These are phyloP conservation scores for Ormyrus pomaceus DNA, from an alignment of 2,888 invertebrate species.

Conservation along the genomic window DNA sequence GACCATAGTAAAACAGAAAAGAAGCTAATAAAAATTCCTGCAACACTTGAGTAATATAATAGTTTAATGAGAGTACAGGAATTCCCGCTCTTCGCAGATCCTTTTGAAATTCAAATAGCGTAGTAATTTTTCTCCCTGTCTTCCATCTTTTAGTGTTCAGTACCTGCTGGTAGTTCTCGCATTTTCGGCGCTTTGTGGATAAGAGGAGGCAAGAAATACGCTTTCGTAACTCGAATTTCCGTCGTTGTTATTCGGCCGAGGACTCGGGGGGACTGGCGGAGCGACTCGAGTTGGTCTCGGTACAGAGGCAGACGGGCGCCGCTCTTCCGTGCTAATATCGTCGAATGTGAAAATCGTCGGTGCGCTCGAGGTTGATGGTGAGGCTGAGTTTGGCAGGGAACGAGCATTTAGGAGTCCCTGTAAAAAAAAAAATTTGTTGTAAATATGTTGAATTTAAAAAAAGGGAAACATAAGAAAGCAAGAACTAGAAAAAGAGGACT, in stretches of 20 bases:
- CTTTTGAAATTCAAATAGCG: too few species aligned
- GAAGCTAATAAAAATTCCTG: too few species aligned
- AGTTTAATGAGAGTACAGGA: too few species aligned
- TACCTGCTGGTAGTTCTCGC: conserved; percentile 45
- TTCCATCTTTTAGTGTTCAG: neutral
- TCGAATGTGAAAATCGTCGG: conserved; percentile 68
- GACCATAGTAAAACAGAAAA: too few species aligned
- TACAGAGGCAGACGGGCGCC: conserved; percentile 49
- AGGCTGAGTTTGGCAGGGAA: conserved; percentile 50
- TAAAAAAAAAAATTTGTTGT: conserved; percentile 3
- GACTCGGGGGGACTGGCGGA: conserved; percentile 60
- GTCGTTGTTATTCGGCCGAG: conserved; percentile 56
- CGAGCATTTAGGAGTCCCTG: conserved; percentile 40
- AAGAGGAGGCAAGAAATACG: conserved; percentile 67
- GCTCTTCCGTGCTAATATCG: conserved; percentile 62
- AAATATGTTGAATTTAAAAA: too few species aligned
- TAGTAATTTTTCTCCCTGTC: too few species aligned
- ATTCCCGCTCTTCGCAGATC: too few species aligned
- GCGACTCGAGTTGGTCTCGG: conserved; percentile 58
- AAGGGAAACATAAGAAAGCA: neutral
- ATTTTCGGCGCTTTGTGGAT: conserved; percentile 41
- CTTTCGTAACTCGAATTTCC: conserved; percentile 68
- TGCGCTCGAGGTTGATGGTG: conserved; percentile 55
- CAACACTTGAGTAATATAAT: too few species aligned
- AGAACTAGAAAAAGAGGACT: too few species aligned